Evolutionary conservation across 2,113 vertebrate genomes (phyloP).

Genomic region (Urocynchramus pylzowi): DNA sequence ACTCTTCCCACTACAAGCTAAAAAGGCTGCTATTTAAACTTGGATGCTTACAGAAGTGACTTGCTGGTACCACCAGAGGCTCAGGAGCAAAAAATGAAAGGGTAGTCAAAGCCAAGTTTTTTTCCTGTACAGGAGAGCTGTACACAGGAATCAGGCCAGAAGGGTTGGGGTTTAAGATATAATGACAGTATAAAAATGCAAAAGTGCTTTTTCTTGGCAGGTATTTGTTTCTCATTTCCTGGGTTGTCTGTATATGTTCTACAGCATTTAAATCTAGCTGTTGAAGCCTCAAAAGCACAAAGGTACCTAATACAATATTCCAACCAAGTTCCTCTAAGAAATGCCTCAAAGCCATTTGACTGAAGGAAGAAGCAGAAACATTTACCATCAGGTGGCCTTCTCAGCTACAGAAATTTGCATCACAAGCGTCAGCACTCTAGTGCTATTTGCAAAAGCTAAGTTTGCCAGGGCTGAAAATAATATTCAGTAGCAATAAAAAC

Average conservation of each 20-base stretch:
- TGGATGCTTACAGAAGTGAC: background rate
- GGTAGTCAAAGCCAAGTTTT: background rate
- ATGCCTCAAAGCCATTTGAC: background rate
- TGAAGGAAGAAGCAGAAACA: conserved; percentile 6
- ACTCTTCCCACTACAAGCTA: background rate
- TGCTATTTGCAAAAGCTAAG: background rate
- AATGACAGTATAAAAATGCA: background rate
- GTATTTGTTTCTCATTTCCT: background rate
- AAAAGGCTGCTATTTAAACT: background rate
- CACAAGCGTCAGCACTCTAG: background rate
- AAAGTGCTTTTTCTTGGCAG: background rate
- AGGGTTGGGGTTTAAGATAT: background rate
- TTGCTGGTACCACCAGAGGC: background rate
- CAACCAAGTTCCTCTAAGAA: background rate
- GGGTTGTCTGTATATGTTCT: background rate
- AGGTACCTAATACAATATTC: background rate
- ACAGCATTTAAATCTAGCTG: background rate
- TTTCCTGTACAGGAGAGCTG: background rate
- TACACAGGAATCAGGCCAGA: background rate
- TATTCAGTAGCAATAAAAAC: background rate
- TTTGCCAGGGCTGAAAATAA: background rate
- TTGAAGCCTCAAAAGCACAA: background rate
- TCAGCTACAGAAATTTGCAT: conserved; percentile 10
- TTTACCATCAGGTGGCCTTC: conserved; percentile 27
- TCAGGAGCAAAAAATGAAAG: background rate